Evolutionary conservation across 2,113 vertebrate species (phyloP), one percentile per base, ranked within the genome.

Genomic region (Hemicordylus capensis): DNA sequence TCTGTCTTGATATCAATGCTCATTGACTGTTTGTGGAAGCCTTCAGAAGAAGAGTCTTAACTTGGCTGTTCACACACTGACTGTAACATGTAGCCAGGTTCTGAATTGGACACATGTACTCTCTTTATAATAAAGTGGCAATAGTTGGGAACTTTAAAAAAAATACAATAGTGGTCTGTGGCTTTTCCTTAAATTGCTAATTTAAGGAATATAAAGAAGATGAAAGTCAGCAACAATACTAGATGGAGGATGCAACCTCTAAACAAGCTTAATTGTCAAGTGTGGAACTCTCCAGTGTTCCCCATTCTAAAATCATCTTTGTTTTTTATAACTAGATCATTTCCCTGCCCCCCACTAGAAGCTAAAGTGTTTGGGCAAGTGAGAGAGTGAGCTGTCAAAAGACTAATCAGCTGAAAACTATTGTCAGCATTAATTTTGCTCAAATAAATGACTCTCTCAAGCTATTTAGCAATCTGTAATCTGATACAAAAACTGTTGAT

Each of bases 381-480:
- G 95, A 96, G 94, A 96, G 92, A 95, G 89, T 96, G 85, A 84
- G 94, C 94, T 96, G 95, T 96, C 96, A 95, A 94, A 96, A 96
- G 94, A 96, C 95, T 97, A 97, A 97, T 93, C 96, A 97, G 92
- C 96, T 97, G 95, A 97, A 94, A 96, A 94, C 94, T 93, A 94
- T 95, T 97, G 96, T 97, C 95, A 96, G 94, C 95, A 96, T 96
- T 96, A 95, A 95, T 96, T 97, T 95, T 95, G 86, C 83, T 96
- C 93, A 96, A 96, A 95, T 97, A 96, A 96, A 95, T 96, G 94
- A 95, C 92, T 95, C 93, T 96, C 93, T 95, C 94, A 96, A 96
- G 94, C 94, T 96, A 93, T 95, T 97, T 95, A 97, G 94, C 92
- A 95, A 86, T 92, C 93, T 95, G 91, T 96, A 96, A 96, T 96